A percentile compares a stretch with the other conserved stretches of the same genome.
phyloP scores from a whole-genome alignment of 30 jellyfish, hydroid and myxozoan species.

The Hydractinia echinata region DNA sequence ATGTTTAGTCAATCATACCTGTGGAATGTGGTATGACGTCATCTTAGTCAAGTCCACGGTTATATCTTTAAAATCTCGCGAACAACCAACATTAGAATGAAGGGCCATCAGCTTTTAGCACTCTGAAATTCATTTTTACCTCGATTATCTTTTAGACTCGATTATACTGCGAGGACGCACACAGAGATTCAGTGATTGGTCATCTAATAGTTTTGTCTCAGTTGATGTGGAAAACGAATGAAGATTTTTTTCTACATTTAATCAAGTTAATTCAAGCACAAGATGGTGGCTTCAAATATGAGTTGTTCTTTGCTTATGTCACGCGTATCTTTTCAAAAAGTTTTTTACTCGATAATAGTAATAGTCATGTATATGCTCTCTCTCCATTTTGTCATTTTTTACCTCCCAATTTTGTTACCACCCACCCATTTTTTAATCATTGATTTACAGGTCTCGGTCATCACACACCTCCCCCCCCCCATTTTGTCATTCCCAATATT shows the following conservation, averaged over 20 bases:
- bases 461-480: no score
- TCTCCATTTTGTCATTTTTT: not conserved
- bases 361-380: no score
- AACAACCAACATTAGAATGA: no score
- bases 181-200: conserved; percentile 66
- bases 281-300: conserved; percentile 63
- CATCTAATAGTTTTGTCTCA: conserved; percentile 78
- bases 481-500: no score
- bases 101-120: not conserved
- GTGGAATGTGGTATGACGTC: no score
- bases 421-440: not conserved
- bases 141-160: conserved; percentile 12
- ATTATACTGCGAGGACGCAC: conserved; percentile 38
- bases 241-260: conserved; percentile 57
- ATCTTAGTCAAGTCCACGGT: no score
- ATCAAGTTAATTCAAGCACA: conserved; percentile 53
- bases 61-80: no score
- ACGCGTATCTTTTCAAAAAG: conserved; percentile 50
- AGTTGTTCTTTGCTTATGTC: conserved; percentile 57
- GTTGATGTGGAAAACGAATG: conserved; percentile 72
- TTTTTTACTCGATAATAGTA: not conserved
- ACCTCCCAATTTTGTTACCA: not conserved
- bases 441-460: no score
- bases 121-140: not conserved
- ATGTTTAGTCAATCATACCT: not conserved